phyloP scores from a whole-genome alignment of 2,797 vertebrate species.

The Yasuhikotakia modesta region DNA sequence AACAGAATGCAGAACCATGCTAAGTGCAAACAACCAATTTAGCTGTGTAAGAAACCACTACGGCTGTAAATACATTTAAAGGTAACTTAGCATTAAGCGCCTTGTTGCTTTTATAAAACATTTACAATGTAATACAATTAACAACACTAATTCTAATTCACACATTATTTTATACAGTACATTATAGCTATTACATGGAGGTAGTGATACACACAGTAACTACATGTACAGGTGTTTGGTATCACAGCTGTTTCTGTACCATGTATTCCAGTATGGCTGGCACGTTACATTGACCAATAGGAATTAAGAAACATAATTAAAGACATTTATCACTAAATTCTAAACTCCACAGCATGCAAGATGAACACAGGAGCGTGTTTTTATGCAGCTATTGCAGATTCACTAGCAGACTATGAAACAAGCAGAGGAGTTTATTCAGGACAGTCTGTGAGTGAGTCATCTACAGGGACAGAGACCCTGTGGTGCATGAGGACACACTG shows the following conservation, averaged over 20 bases:
- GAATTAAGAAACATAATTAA: too few relatives aligned
- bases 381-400: background rate
- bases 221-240: too few relatives aligned
- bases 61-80: background rate
- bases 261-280: too few relatives aligned
- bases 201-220: too few relatives aligned
- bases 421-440: background rate
- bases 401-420: background rate
- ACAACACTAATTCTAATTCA: background rate
- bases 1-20: too few relatives aligned
- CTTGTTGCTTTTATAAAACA: background rate
- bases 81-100: background rate
- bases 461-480: constrained; percentile 9
- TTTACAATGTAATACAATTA: background rate
- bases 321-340: background rate
- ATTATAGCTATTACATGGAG: too few relatives aligned
- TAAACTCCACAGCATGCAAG: background rate
- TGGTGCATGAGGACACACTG: constrained; percentile 39
- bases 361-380: background rate
- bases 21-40: too few relatives aligned
- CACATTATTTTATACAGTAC: background rate
- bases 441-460: constrained; percentile 22
- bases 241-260: too few relatives aligned
- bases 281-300: too few relatives aligned
- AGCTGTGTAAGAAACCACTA: background rate